Percentiles rank a stretch among this genome's conserved stretches.
phyloP scores from a whole-genome alignment of 1,140 invertebrate species.

The Leptopilina clavipes region DNA sequence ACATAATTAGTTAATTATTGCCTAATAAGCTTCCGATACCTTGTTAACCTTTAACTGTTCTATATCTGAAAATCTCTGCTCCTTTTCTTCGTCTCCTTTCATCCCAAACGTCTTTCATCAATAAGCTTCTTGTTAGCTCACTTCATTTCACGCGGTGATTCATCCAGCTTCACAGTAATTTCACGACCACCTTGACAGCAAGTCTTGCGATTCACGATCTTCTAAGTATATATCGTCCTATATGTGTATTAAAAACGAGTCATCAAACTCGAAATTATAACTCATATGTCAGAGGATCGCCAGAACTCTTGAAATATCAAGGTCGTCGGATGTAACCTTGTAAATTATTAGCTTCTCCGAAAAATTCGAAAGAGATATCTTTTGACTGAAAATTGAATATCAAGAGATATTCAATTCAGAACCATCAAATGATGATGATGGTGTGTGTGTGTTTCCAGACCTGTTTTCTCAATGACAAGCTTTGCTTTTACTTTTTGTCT shows the following conservation, averaged over 20 bases:
- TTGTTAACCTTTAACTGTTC: constrained; percentile 44
- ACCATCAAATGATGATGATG: too few relatives aligned
- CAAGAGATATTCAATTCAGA: too few relatives aligned
- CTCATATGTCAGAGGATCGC: background rate
- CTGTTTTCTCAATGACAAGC: constrained; percentile 12
- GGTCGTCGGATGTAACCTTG: constrained; percentile 4
- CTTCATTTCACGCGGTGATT: constrained; percentile 48
- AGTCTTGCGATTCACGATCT: background rate
- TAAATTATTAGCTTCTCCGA: constrained; percentile 3
- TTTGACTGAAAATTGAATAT: too few relatives aligned
- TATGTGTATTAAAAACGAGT: background rate
- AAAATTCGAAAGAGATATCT: background rate
- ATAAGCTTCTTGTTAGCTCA: constrained; percentile 29
- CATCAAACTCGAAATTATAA: constrained; percentile 2
- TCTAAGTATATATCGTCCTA: background rate
- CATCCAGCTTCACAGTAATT: constrained; percentile 52
- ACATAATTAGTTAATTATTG: too few relatives aligned
- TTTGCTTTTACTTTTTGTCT: background rate
- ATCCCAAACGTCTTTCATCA: background rate
- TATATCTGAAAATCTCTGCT: constrained; percentile 40
- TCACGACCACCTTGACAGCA: constrained; percentile 46
- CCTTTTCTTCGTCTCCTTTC: constrained; percentile 45
- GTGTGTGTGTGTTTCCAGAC: background rate
- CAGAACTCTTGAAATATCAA: background rate
- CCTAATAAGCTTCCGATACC: constrained; percentile 43